A percentile compares a stretch with the other conserved stretches of the same genome.
Evolutionary conservation across 2,888 invertebrate species (phyloP).

Genomic region (Chrysodeixis includens): DNA sequence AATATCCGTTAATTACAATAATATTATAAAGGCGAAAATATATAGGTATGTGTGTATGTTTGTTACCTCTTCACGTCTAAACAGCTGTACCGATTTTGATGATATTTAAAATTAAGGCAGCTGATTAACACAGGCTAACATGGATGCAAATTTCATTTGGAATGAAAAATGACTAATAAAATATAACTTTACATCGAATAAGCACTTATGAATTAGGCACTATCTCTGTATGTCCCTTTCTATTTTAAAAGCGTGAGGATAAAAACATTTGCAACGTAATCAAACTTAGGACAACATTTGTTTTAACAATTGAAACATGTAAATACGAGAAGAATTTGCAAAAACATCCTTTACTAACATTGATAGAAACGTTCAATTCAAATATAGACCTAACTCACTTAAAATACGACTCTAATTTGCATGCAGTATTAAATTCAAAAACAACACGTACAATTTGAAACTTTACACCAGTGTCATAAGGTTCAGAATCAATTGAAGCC

Average conservation of each 20-base stretch:
- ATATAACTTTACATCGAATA: too few relatives aligned
- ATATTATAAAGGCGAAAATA: too few relatives aligned
- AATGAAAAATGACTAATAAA: too few relatives aligned
- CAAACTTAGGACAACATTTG: conserved; percentile 17
- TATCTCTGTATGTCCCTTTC: neutral
- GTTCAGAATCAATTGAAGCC: conserved; percentile 9
- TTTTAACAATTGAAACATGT: conserved; percentile 25
- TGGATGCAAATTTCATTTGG: too few relatives aligned
- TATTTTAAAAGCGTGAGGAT: neutral
- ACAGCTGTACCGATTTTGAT: too few relatives aligned
- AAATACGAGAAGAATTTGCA: conserved; percentile 7
- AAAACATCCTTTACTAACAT: neutral
- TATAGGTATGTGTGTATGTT: too few relatives aligned
- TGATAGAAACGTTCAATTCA: neutral
- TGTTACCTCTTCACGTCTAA: too few relatives aligned
- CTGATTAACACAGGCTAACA: too few relatives aligned
- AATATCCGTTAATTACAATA: too few relatives aligned
- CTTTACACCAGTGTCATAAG: neutral
- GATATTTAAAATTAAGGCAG: too few relatives aligned
- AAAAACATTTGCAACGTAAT: neutral
- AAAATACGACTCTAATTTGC: conserved; percentile 11
- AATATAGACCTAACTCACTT: neutral
- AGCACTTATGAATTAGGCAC: too few relatives aligned
- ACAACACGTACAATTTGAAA: neutral
- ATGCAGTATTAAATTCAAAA: neutral